Evolutionary conservation across 2,797 vertebrate genomes (phyloP), one percentile per base, ranked within the genome.

Genomic region (Ciconia nigra): DNA sequence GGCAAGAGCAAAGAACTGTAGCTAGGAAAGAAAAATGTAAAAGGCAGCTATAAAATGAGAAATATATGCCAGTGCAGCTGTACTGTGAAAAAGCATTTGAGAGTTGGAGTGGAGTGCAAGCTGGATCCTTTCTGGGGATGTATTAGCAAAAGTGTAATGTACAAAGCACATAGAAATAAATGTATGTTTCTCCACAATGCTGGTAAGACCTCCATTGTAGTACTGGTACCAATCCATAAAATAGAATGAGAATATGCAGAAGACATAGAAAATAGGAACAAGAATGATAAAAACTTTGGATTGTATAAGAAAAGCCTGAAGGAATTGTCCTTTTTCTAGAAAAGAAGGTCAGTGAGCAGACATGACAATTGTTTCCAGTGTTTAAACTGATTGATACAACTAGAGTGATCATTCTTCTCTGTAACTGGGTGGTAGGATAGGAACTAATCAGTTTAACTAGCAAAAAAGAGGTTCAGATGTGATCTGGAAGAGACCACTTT

Each of bases 61-160:
- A 87, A 22, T 88, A 90, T 91, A 67, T 88, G 76, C 47, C 82
- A 89, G 76, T 66, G 85, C 92, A 94, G 29, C 73, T 94, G 88
- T 90, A 76, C 49, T 94, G 92, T 79, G 93, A 84, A 84, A 93
- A 84, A 76, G 9, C 49, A 58, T 78, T 81, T 86, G 65, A 47
- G 86, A 70, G 21, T 4, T 89, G 66, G 69, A 96, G 39, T 31
- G 37, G 19, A 77, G 19, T 18, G 74, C 24, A 74, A 83, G 33
- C 83, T 88, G 77, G 66, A 84, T 88, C 35, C 37, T 93, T 85
- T 88, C 73, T 79, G 70, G 29, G 31, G 67, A 76, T 76, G 10
- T 29, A 70, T 73, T 67, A 74, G 35, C 52, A 86, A 59, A 85
- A 91, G 37, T 11, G 14, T 47, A 44, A 81, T 33, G 59, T 88